phyloP scores from a whole-genome alignment of 2,888 invertebrate species.

The Tethea ocularis region DNA sequence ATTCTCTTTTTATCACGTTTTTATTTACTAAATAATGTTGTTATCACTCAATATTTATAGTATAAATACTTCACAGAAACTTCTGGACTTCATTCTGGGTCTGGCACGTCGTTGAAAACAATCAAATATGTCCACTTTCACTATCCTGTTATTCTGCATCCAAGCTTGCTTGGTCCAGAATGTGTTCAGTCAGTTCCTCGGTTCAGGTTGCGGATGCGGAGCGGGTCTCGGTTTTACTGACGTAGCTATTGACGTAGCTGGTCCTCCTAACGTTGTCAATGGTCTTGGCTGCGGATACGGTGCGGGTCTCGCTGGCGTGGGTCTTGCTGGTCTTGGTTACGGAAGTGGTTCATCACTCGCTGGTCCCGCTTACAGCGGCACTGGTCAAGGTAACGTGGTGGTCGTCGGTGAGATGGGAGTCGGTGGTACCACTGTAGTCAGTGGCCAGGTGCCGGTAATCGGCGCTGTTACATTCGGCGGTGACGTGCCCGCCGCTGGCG shows the following conservation, averaged over 20 bases:
- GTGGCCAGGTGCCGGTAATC: conserved; percentile 5
- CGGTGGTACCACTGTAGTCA: conserved; percentile 25
- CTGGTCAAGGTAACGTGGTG: conserved; percentile 19
- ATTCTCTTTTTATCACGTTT: not conserved
- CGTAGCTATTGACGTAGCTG: no score
- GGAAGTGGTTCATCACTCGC: not conserved
- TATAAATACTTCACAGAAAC: not conserved
- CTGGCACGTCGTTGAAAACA: not conserved
- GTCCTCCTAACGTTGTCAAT: no score
- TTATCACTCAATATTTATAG: not conserved
- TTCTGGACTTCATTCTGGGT: conserved; percentile 3
- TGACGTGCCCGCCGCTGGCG: conserved; percentile 15
- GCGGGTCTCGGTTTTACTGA: no score
- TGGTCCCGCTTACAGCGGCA: conserved; percentile 7
- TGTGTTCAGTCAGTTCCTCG: conserved; percentile 19
- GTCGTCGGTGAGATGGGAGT: conserved; percentile 37
- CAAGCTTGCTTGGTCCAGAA: conserved; percentile 32
- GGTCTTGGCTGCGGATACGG: conserved; percentile 7
- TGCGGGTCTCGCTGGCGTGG: not conserved
- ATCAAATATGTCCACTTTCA: conserved; percentile 25
- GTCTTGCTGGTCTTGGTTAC: not conserved
- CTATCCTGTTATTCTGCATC: conserved; percentile 24
- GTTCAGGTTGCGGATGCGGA: not conserved
- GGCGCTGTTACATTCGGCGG: conserved; percentile 17
- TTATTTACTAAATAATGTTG: not conserved